These are phyloP conservation scores for Pterocles burchelli DNA, from an alignment of 2,113 vertebrate genomes.

Conservation along the genomic window DNA sequence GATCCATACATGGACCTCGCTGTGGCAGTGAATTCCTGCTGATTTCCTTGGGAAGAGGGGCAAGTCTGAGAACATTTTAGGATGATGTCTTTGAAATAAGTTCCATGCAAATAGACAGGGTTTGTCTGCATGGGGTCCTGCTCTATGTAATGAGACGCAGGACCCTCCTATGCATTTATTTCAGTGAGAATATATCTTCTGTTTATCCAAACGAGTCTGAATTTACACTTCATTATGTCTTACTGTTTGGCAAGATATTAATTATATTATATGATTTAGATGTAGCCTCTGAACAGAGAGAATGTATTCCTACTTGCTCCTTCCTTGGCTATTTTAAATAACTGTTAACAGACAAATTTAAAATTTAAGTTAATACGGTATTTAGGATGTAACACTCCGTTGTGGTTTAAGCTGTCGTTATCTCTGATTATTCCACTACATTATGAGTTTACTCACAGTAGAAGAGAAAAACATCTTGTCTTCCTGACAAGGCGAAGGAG, in stretches of 20 bases:
- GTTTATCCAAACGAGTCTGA: background rate
- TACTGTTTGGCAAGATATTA: background rate
- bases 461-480: constrained; percentile 59
- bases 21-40: background rate
- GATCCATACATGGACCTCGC: background rate
- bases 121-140: background rate
- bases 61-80: background rate
- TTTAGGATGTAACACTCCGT: constrained; percentile 46
- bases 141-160: background rate
- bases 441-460: constrained; percentile 60
- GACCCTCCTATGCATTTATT: background rate
- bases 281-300: background rate
- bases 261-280: background rate
- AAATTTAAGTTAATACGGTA: constrained; percentile 49
- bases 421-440: constrained; percentile 51
- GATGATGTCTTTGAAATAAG: background rate
- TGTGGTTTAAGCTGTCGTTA: constrained; percentile 60
- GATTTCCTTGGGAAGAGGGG: background rate
- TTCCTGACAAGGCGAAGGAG: constrained; percentile 3
- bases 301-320: background rate
- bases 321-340: constrained; percentile 20
- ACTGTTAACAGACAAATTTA: background rate
- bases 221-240: background rate
- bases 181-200: background rate
- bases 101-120: background rate